phyloP scores from a whole-genome alignment of 2,888 invertebrate species.

The Pammene fasciana region DNA sequence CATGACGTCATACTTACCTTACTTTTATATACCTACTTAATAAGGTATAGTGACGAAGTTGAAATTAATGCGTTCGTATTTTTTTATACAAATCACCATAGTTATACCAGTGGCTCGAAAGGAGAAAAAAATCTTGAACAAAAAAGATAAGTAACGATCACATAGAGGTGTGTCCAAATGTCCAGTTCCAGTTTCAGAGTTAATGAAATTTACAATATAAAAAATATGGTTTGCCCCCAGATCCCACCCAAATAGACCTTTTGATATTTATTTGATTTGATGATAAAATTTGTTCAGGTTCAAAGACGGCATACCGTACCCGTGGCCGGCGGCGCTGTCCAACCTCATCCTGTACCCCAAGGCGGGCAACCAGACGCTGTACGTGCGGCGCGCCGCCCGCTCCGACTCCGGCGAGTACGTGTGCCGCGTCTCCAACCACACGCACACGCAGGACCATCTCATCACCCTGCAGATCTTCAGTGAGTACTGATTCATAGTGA shows the following conservation, averaged over 20 bases:
- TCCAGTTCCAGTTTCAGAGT: too few relatives aligned
- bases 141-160: too few relatives aligned
- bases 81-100: too few relatives aligned
- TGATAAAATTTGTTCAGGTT: constrained; percentile 80
- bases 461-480: constrained; percentile 87
- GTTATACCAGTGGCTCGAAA: too few relatives aligned
- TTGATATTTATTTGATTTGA: too few relatives aligned
- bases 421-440: constrained; percentile 88
- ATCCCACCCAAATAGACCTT: too few relatives aligned
- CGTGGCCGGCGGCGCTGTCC: constrained; percentile 89
- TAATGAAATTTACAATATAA: too few relatives aligned
- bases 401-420: constrained; percentile 89
- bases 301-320: constrained; percentile 89
- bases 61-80: too few relatives aligned
- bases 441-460: constrained; percentile 85
- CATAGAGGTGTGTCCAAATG: too few relatives aligned
- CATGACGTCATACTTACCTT: constrained; percentile 73
- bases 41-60: neutral
- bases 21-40: constrained; percentile 47
- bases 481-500: constrained; percentile 63
- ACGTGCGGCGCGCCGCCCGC: constrained; percentile 85
- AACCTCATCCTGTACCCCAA: constrained; percentile 89
- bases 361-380: constrained; percentile 91
- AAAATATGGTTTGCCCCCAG: too few relatives aligned
- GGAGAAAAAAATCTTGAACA: too few relatives aligned